Conservation (phyloP, 1,140 invertebrate genomes). For the Gerris buenoi region DNA sequence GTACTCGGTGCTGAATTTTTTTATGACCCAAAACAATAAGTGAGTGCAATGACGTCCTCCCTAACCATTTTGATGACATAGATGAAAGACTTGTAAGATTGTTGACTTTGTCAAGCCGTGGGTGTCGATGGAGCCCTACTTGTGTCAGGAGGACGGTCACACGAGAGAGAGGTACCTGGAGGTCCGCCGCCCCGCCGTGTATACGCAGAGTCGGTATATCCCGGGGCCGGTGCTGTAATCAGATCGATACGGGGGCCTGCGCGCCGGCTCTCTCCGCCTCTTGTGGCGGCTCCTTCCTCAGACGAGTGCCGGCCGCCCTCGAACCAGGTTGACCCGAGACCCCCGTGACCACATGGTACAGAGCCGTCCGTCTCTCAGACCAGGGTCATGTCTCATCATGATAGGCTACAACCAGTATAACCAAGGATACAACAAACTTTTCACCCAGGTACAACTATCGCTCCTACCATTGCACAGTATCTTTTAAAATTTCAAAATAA, state of each 20-base stretch:
- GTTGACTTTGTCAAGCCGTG: no score
- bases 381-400: constrained; percentile 31
- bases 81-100: no score
- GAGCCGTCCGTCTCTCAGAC: constrained; percentile 8
- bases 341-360: constrained; percentile 9
- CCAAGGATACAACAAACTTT: constrained; percentile 75
- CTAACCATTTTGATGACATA: no score
- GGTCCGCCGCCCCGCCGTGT: background rate
- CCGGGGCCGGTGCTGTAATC: constrained; percentile 7
- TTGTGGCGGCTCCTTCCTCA: background rate
- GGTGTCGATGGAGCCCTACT: no score
- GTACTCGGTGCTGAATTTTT: no score
- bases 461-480: no score
- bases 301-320: background rate
- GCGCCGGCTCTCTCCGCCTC: background rate
- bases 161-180: background rate
- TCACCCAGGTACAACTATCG: constrained; percentile 59
- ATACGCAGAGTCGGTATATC: constrained; percentile 5
- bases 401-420: constrained; percentile 67
- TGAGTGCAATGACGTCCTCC: no score
- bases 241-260: constrained; percentile 10
- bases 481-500: no score
- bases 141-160: no score
- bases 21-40: no score
- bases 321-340: background rate